These are phyloP conservation scores for Sinosuthora webbiana DNA, from an alignment of 2,113 vertebrate species.

Conservation along the genomic window DNA sequence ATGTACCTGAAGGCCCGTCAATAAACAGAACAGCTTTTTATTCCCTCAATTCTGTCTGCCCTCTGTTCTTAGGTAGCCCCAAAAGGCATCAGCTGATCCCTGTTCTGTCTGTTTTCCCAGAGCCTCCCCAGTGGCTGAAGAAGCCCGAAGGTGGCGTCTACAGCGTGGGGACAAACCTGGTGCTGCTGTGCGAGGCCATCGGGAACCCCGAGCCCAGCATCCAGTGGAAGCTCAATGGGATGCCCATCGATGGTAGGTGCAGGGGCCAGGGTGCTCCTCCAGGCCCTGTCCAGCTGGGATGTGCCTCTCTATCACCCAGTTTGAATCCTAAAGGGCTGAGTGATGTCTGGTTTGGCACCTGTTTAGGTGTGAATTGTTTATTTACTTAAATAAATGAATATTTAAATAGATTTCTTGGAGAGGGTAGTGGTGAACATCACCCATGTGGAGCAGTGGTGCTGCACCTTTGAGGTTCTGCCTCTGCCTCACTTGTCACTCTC, in stretches of 20 bases:
- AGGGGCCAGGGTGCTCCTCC: neutral
- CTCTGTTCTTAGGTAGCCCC: neutral
- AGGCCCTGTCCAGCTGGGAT: neutral
- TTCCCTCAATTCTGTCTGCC: neutral
- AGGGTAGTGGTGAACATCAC: neutral
- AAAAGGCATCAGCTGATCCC: neutral
- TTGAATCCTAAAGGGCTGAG: rapidly evolving
- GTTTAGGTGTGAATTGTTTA: rapidly evolving
- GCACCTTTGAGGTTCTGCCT: neutral
- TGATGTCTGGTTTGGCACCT: neutral
- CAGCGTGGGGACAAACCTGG: constrained; percentile 78
- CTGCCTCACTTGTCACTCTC: rapidly evolving
- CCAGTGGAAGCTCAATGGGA: constrained; percentile 86
- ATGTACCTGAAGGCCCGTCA: neutral
- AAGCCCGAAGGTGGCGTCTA: constrained; percentile 83
- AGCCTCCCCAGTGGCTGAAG: constrained; percentile 86
- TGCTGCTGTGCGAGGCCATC: constrained; percentile 82
- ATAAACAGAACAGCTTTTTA: neutral
- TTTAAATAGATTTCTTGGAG: neutral
- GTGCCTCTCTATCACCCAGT: rapidly evolving
- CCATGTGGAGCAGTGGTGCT: neutral
- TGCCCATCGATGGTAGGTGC: constrained; percentile 78
- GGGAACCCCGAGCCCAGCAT: constrained; percentile 84
- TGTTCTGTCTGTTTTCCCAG: constrained; percentile 57
- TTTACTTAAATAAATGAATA: neutral